Evolutionary conservation across 2,113 vertebrate genomes (phyloP), one percentile per base, ranked within the genome.

Genomic region (Antidorcas marsupialis): DNA sequence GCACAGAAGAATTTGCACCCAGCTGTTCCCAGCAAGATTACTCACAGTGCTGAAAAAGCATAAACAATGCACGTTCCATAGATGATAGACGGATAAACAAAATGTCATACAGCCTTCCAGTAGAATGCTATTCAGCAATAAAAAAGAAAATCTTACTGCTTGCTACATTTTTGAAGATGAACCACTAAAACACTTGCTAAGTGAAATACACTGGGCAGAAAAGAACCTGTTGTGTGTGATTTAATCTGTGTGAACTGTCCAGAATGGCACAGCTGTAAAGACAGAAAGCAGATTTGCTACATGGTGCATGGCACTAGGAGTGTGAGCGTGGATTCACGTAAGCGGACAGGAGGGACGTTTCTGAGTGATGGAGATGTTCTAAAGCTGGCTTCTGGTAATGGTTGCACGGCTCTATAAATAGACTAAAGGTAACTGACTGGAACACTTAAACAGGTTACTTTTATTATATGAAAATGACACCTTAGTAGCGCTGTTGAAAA

Each of bases 81-180:
- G 2, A 30, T 21, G 55, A 43, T 17, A 39, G 78, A 5, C n/a
- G 27, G 47, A 43, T 27, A 64, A 33, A 39, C 13, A 28, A 21
- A 27, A 17, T 43, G 52, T 30, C 21, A 0, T 7, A 1, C 2
- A 28, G 39, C 23, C 25, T 16, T 12, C 3, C 3, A 9, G 13
- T 14, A 12, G 43, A 76, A 43, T 21, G 30, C 7, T 55, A 9
- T 21, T 33, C 52, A 84, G 39, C 15, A 52, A 8, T 30, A 14
- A 84, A 87, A 64, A 33, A 13, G 45, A 7, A 45, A 67, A 59
- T 16, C 12, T 4, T 79, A 62, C 33, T 13, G 13, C 11, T 36
- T 8, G 3, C 27, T 28, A 15, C 23, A 17, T 74, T 79, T 82
- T 25, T 39, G 50, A 78, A 52, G 43, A n/a, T 27, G 16, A 67